These are phyloP conservation scores for Stenolophus ochropezus DNA, from an alignment of 2,888 invertebrate species.

Conservation along the genomic window DNA sequence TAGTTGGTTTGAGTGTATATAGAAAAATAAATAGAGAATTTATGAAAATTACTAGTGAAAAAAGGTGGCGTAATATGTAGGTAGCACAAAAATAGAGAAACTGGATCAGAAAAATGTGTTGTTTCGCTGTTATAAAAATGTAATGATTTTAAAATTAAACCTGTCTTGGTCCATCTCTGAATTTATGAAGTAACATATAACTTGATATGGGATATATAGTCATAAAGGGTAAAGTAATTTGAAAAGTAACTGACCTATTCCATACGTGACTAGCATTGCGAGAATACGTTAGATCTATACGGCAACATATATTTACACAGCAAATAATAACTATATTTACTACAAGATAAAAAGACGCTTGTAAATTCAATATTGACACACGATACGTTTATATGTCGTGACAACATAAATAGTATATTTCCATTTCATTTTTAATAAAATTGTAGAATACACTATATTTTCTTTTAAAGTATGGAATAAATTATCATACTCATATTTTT, in stretches of 20 bases:
- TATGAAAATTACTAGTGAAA: too few relatives aligned
- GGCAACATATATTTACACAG: background rate
- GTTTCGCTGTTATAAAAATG: too few relatives aligned
- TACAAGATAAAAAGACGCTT: background rate
- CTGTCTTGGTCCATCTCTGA: background rate
- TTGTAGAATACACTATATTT: background rate
- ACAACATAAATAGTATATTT: background rate
- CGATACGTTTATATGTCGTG: background rate
- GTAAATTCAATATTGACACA: background rate
- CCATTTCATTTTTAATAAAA: background rate
- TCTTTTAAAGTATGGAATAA: too few relatives aligned
- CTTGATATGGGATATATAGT: background rate
- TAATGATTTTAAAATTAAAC: background rate
- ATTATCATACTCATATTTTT: too few relatives aligned
- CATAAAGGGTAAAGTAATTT: background rate
- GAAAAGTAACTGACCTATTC: background rate
- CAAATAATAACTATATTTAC: background rate
- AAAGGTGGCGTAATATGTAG: too few relatives aligned
- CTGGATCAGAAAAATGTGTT: too few relatives aligned
- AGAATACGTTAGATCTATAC: background rate
- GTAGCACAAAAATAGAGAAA: too few relatives aligned
- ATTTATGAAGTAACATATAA: background rate
- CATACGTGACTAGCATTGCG: background rate
- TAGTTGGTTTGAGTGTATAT: too few relatives aligned
- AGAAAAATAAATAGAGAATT: too few relatives aligned